Evolutionary conservation across 2,113 vertebrate species (phyloP), one percentile per base, ranked within the genome.

Genomic region (Dipodomys merriami): DNA sequence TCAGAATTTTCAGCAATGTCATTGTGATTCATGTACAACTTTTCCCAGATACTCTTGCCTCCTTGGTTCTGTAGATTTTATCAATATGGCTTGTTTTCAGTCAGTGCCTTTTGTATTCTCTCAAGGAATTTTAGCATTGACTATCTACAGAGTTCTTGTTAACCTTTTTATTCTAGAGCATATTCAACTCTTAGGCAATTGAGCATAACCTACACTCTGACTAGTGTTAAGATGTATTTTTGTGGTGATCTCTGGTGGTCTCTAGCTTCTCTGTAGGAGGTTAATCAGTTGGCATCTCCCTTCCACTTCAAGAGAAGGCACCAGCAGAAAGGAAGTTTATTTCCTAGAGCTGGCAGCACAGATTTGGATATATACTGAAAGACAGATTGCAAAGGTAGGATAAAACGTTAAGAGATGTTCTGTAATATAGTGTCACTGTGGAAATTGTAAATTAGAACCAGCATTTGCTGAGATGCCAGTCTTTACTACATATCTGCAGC

Each of bases 51-150:
- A n/a, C 33, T 80, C 53, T 71, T 67, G 49, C 60, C 18, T 83
- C 49, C 72, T 83, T 84, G 62, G 22, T 77, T 91, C 73, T 92
- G 33, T 22, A 72, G 44, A 16, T 74, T 93, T 84, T 90, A 53
- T 71, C 88, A 82, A 53, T 2, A 6, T n/a, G 49, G 10, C 9
- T 27, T 82, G 25, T 74, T 88, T 82, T 74, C 12, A 35, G n/a
- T 81, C 22, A 30, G 53, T 83, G 33, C 23, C 25, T 93, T 96
- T 72, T 81, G 30, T 60, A 22, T 88, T 33, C 8, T 82, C 49
- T 82, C 86, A 49, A 84, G 60, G 39, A 39, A 80, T 86, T 95
- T 83, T 93, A 73, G 33, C 18, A 46, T 60, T 88, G 77, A 39
- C 5, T 33, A 39, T 62, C 39, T 88, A 4, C 7, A 44, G 57